Evolutionary conservation across 2,113 vertebrate genomes (phyloP), one percentile per base, ranked within the genome.

Genomic region (Nerophis ophidion): DNA sequence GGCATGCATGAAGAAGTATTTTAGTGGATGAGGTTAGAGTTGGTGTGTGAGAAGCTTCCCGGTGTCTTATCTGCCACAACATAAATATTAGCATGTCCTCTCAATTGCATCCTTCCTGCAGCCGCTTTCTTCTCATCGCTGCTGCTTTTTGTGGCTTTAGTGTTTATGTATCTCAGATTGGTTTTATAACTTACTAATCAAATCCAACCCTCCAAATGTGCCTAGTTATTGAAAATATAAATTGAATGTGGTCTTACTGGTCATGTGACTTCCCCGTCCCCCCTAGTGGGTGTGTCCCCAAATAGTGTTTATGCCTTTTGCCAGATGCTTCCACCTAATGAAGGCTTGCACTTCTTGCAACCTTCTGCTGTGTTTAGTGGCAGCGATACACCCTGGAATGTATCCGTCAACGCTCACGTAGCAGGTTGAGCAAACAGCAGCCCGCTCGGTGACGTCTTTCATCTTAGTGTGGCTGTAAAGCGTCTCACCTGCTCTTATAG

Each of bases 101-200:
- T 64, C 57, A 55, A 80, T 79, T 45, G 70, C 76, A 85, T 88
- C 83, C 85, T 88, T 87, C 85, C 83, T 83, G 64, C 71, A 13
- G 61, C 12, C 10, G 42, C 1, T 26, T 26, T 26, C 26, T 26
- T 26, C 26, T 26, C 26, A 26, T 26, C 26, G 26, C 26, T 26
- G 26, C 26, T 26, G 26, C 26, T 26, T 26, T 26, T 26, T 26
- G 26, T 26, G 1, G 26, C 26, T 26, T 26, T 26, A 26, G 26
- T 26, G 26, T 26, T 26, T 26, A 26, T 26, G 26, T 26, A 26
- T 26, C 26, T 3, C 26, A 26, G 26, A 26, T 26, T 26, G 26
- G 3, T 26, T 26, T 26, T 26, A 26, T 26, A 26, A 26, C 26
- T 26, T 26, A 26, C 26, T 26, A 26, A 26, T 26, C 26, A 26